These are phyloP conservation scores for Neelides folsomi DNA, from an alignment of 2,888 invertebrate species.

Conservation along the genomic window DNA sequence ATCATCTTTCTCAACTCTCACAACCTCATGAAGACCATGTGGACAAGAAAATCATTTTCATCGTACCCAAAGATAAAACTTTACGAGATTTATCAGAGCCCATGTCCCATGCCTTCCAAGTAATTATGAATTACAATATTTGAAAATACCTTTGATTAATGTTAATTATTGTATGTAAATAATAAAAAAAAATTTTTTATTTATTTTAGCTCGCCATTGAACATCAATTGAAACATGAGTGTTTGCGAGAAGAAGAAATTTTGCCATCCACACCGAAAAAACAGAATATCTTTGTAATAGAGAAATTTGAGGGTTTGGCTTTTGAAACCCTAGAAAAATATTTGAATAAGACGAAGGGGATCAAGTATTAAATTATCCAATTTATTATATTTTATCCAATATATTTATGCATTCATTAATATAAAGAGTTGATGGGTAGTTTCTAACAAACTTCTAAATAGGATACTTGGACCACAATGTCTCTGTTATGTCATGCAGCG, in stretches of 20 bases:
- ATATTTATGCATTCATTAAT: conserved; percentile 1
- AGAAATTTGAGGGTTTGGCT: conserved; percentile 58
- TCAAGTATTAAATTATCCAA: too few species aligned
- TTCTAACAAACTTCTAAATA: too few species aligned
- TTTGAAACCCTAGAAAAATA: conserved; percentile 48
- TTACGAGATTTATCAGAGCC: too few species aligned
- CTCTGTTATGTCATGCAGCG: conserved; percentile 40
- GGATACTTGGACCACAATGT: conserved; percentile 71
- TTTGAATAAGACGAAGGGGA: conserved; percentile 36
- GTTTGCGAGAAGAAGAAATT: conserved; percentile 49
- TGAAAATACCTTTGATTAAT: too few species aligned
- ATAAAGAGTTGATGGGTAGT: conserved; percentile 14
- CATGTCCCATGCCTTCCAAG: too few species aligned
- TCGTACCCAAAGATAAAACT: too few species aligned
- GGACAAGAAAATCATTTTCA: too few species aligned
- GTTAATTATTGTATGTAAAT: too few species aligned
- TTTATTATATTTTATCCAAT: too few species aligned
- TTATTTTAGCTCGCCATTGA: conserved; percentile 46
- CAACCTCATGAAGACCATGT: too few species aligned
- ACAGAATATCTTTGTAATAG: conserved; percentile 63
- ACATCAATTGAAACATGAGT: conserved; percentile 53
- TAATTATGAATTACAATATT: too few species aligned
- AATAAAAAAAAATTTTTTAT: conserved; percentile 3
- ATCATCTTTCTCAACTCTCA: too few species aligned
- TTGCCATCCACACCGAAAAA: conserved; percentile 45